Evolutionary conservation across 2,888 invertebrate species (phyloP), one percentile per base, ranked within the genome.

Genomic region (Dolichopus griseipennis): DNA sequence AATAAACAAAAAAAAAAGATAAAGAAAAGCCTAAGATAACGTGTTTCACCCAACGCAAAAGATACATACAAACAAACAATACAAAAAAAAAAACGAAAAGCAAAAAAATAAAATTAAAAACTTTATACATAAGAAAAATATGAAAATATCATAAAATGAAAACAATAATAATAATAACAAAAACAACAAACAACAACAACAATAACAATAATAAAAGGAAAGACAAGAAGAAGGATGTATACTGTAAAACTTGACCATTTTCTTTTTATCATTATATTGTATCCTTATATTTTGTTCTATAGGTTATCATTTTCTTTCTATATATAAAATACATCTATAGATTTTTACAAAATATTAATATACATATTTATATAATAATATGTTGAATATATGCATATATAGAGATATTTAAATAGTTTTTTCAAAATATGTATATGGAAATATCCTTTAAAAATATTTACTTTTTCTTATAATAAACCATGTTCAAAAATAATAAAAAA

Each of bases 181-280:
- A 9, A 15, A 43, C 7, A 43, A 43, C 34, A 34, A 9, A 9
- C 34, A 43, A 6, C 12, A 43, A 43, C 43, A 43, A 43, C n/a
- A 34, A 34, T 34, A n/a, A 27, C 2, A 27, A 37, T 37, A 8
- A 37, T 10, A 37, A 37, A 37, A 37, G 8, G 8, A 52, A 52
- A 52, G 10, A 8, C 9, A 52, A 52, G 15, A 52, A 52, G 6
- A 63, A 63, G 63, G 63, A 63, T 63, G 63, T 63, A 63, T 27
- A 63, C 27, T 63, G n/a, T n/a, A n/a, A 6, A 63, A 27, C 27
- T 63, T 63, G 27, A 63, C 63, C 27, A 63, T 63, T 63, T 63
- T 62, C 62, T 22, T 27, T 62, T 20, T 27, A 5, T 21, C 21
- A 61, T 61, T 21, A 21, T 21, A 61, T 61, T 61, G 22, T 62